A percentile compares a stretch with the other conserved stretches of the same genome.
phyloP scores from a whole-genome alignment of 2,113 vertebrate genomes.

The Istiophorus platypterus region DNA sequence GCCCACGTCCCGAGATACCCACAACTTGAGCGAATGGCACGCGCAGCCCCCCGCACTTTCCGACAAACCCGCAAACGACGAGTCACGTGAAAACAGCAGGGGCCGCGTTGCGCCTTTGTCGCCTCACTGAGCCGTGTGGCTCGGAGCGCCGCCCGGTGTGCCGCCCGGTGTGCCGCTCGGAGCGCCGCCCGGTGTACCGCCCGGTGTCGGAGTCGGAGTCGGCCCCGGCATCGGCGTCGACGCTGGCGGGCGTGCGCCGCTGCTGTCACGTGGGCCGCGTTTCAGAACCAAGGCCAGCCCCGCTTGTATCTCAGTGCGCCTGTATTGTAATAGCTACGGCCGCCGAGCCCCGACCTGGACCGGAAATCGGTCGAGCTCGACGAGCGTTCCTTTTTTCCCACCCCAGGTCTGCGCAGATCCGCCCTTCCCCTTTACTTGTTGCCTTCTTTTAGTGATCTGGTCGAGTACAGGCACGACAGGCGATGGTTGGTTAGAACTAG shows the following conservation, averaged over 20 bases:
- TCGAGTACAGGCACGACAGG: no score
- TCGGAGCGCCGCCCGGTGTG: neutral
- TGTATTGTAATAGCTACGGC: neutral
- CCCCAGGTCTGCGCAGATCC: no score
- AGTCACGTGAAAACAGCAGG: neutral
- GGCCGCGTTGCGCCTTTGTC: neutral
- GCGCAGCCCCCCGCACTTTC: neutral
- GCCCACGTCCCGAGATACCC: slow-evolving; percentile 36
- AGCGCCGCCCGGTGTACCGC: no score
- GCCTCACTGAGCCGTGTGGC: neutral
- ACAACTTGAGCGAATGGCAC: neutral
- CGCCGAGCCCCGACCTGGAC: slow-evolving; percentile 4
- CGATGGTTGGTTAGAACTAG: no score
- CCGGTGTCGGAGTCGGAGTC: neutral
- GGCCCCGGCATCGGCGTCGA: neutral
- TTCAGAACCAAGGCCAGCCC: slow-evolving; percentile 24
- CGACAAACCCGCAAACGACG: neutral
- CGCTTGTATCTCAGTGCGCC: neutral
- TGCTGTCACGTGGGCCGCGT: slow-evolving; percentile 15
- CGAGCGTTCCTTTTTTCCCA: no score
- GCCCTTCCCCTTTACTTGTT: no score
- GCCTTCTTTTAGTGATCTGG: no score
- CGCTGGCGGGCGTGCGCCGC: slow-evolving; percentile 11
- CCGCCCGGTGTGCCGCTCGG: no score
- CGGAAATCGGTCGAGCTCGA: slow-evolving; percentile 3